These are phyloP conservation scores for Lochmaea capreae DNA, from an alignment of 2,888 invertebrate genomes.

Conservation along the genomic window DNA sequence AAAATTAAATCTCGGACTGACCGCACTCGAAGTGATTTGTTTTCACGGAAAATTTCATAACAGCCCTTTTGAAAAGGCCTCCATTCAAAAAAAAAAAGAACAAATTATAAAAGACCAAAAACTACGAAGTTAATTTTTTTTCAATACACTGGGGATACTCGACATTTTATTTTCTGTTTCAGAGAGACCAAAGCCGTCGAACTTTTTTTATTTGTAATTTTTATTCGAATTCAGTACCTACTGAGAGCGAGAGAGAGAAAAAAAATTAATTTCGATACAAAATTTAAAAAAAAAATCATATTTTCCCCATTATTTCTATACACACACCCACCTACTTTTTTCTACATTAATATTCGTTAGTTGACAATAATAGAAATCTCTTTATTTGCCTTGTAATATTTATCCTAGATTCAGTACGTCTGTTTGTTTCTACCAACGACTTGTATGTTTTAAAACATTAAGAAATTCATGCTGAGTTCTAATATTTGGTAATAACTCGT, in stretches of 20 bases:
- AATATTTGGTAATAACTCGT: conserved; percentile 8
- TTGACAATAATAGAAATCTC: not conserved
- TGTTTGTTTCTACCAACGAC: conserved; percentile 27
- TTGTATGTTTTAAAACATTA: too few relatives aligned
- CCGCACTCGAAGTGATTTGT: conserved; percentile 44
- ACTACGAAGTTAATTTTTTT: conserved; percentile 43
- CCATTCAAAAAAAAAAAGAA: conserved; percentile 39
- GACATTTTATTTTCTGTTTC: conserved; percentile 55
- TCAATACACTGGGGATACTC: conserved; percentile 28
- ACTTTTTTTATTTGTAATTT: not conserved
- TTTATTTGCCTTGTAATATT: conserved; percentile 27
- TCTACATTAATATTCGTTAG: not conserved
- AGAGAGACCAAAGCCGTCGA: conserved; percentile 40
- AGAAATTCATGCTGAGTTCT: not conserved
- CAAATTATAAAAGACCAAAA: conserved; percentile 49
- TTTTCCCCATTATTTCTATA: too few relatives aligned
- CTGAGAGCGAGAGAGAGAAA: too few relatives aligned
- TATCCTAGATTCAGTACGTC: conserved; percentile 34
- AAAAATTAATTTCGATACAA: too few relatives aligned
- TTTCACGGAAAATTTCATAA: conserved; percentile 46
- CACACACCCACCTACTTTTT: too few relatives aligned
- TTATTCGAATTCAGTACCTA: too few relatives aligned
- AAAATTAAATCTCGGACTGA: conserved; percentile 44
- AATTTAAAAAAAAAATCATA: too few relatives aligned
- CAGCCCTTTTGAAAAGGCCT: conserved; percentile 41